phyloP scores from a whole-genome alignment of 2,113 vertebrate genomes.

The Forbesichthys papilliferus region DNA sequence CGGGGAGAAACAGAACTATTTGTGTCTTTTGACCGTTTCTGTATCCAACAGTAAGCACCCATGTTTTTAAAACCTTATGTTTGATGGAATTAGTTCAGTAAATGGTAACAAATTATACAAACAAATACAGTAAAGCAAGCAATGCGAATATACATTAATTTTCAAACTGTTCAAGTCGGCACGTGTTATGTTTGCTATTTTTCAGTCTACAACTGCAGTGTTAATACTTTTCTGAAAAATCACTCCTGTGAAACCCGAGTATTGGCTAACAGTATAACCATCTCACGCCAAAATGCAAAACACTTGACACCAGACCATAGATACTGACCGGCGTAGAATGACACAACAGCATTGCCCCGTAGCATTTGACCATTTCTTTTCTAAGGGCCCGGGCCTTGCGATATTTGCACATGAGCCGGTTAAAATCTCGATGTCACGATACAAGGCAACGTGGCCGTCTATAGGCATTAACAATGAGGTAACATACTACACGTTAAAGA shows the following conservation, averaged over 20 bases:
- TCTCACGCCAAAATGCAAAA: slow-evolving; percentile 32
- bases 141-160: neutral
- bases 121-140: no score
- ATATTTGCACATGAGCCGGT: slow-evolving; percentile 7
- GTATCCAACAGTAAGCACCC: slow-evolving; percentile 9
- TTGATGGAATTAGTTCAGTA: no score
- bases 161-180: neutral
- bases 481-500: slow-evolving; percentile 46
- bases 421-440: slow-evolving; percentile 14
- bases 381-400: slow-evolving; percentile 1
- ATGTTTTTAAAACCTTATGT: neutral
- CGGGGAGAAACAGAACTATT: slow-evolving; percentile 9
- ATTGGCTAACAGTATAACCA: neutral
- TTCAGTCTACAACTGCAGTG: neutral
- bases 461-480: slow-evolving; percentile 52
- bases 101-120: no score
- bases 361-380: neutral
- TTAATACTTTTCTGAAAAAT: slow-evolving; percentile 29
- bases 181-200: neutral
- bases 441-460: slow-evolving; percentile 30
- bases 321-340: slow-evolving; percentile 15
- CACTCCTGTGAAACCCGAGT: slow-evolving; percentile 46
- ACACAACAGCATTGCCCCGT: neutral
- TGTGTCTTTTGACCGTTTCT: neutral
- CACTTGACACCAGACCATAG: slow-evolving; percentile 28